Evolutionary conservation across 2,888 invertebrate species (phyloP), one percentile per base, ranked within the genome.

Genomic region (Hyalella azteca): DNA sequence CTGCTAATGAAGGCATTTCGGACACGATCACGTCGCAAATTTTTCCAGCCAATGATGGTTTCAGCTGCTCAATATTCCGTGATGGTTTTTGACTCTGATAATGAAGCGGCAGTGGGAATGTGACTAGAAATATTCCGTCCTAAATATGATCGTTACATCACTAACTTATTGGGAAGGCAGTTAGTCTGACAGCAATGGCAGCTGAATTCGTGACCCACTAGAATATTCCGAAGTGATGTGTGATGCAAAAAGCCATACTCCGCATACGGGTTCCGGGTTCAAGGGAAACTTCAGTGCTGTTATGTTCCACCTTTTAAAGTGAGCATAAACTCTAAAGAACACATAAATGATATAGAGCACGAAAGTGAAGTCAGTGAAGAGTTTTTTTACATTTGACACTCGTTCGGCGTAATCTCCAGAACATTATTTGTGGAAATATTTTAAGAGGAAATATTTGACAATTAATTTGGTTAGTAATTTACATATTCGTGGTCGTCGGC

Each of bases 141-240:
- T 26, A 54, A 29, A 54, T 26, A 54, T 54, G 54, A 54, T 54
- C 54, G 54, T 54, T 54, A 54, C 29, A 29, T 13, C 22, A 54
- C 26, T 13, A 54, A 54, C 26, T 54, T 54, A 54, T 54, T 54
- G 54, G 29, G 54, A 54, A 54, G 26, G 22, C 29, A 9, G 54
- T 54, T 54, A 54, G 29, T 29, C 29, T 29, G 54, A 54, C 54
- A 54, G 54, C 22, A 54, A 54, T 54, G 54, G 54, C 54, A 29
- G 29, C 22, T 29, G 54, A 54, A 54, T 54, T 54, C 54, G 54
- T 54, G 54, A 54, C 54, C 54, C 29, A 29, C 54, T 54, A 13
- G 54, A 54, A 54, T 54, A 54, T 54, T 54, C 54, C 54, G 22
- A 7, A 22, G 54, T 54, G 54, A 54, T 26, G 29, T 54, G 29